These are phyloP conservation scores for Drosophila emarginata DNA, from an alignment of 2,888 invertebrate species.

Conservation along the genomic window DNA sequence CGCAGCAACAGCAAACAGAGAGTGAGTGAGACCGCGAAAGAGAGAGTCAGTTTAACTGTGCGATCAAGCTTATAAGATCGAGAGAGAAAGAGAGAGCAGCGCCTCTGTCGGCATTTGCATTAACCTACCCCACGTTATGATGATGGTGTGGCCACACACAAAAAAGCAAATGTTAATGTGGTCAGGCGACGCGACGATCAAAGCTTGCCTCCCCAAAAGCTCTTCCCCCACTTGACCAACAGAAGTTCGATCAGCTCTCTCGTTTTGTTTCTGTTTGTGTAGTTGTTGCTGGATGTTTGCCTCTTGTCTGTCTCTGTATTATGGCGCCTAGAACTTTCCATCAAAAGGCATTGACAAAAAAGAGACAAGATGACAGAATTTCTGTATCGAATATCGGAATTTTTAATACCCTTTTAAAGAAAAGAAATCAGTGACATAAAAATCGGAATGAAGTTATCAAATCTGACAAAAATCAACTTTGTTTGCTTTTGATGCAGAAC, in stretches of 20 bases:
- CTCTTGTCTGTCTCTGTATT: conserved; percentile 22
- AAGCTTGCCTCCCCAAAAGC: conserved; percentile 7
- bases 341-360: conserved; percentile 48
- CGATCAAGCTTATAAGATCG: conserved; percentile 6
- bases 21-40: conserved; percentile 1
- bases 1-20: conserved; percentile 10
- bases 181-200: conserved; percentile 38
- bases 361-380: background rate
- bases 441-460: no score
- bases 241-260: conserved; percentile 14
- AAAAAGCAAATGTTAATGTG: conserved; percentile 35
- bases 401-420: conserved; percentile 19
- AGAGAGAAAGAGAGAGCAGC: conserved; percentile 17
- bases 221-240: background rate
- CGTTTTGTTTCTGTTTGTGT: conserved; percentile 13
- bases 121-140: conserved; percentile 66
- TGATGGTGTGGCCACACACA: conserved; percentile 29
- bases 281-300: conserved; percentile 6
- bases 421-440: no score
- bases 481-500: no score
- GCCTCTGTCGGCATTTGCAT: conserved; percentile 54
- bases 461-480: no score
- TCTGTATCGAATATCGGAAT: background rate
- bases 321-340: conserved; percentile 70
- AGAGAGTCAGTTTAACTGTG: background rate